A percentile compares a stretch with the other conserved stretches of the same genome.
These are phyloP conservation scores for Gallinago nigripennis DNA, from an alignment of 2,797 vertebrate genomes.

Conservation along the genomic window DNA sequence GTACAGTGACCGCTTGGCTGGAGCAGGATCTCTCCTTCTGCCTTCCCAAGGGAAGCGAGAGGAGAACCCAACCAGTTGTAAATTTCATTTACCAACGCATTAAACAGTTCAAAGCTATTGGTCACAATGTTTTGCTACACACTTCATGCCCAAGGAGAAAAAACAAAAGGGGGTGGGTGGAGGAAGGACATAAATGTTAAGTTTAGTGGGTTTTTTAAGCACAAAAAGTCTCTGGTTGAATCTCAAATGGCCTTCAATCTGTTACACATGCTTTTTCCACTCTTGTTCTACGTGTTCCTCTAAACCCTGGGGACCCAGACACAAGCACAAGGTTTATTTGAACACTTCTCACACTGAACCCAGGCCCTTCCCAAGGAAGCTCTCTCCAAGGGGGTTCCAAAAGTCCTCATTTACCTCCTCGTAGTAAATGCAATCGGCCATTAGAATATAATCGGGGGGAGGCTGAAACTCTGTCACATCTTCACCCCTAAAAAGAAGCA, in stretches of 20 bases:
- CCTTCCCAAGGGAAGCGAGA: accelerated
- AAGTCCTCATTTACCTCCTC: slow-evolving; percentile 84
- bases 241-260: neutral
- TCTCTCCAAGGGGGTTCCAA: accelerated
- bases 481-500: slow-evolving; percentile 84
- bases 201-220: too few species aligned
- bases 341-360: neutral
- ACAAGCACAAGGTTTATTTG: neutral
- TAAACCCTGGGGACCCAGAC: neutral
- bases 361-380: neutral
- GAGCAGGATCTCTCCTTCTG: neutral
- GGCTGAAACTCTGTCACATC: slow-evolving; percentile 84
- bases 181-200: too few species aligned
- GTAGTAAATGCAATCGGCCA: slow-evolving; percentile 99
- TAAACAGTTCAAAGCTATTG: neutral
- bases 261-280: neutral
- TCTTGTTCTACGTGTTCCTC: accelerated
- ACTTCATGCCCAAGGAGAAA: too few species aligned
- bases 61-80: neutral
- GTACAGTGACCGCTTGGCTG: neutral
- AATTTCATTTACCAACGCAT: neutral
- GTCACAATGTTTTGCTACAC: too few species aligned
- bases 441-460: slow-evolving; percentile 88
- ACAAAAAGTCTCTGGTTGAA: neutral
- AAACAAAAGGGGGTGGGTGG: too few species aligned